These are phyloP conservation scores for Pomacea maculata DNA, from an alignment of 1,140 invertebrate species.

Conservation along the genomic window DNA sequence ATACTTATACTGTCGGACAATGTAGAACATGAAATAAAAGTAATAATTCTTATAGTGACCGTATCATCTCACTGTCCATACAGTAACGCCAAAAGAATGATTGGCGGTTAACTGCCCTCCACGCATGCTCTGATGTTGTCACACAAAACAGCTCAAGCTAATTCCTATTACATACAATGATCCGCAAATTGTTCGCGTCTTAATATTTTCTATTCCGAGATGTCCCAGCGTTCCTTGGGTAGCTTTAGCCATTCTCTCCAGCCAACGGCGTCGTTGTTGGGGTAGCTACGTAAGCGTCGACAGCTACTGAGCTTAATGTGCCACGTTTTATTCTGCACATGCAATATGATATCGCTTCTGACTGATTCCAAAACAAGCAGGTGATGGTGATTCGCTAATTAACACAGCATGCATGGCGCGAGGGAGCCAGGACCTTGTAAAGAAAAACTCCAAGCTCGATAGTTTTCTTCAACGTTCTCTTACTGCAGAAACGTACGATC, in stretches of 20 bases:
- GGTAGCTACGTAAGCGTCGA: slow-evolving; percentile 3
- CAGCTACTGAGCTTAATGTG: neutral
- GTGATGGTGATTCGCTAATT: neutral
- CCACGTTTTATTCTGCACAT: too few species aligned
- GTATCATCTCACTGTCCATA: too few species aligned
- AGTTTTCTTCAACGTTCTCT: slow-evolving; percentile 59
- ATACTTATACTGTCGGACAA: too few species aligned
- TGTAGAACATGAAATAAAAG: too few species aligned
- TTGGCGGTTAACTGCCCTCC: too few species aligned
- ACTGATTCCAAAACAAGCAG: neutral
- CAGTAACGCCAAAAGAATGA: too few species aligned
- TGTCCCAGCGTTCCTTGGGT: neutral
- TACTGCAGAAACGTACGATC: slow-evolving; percentile 56
- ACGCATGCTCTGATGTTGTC: too few species aligned
- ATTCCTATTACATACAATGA: too few species aligned
- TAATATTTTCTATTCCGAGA: too few species aligned
- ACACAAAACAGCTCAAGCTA: too few species aligned
- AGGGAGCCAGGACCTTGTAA: slow-evolving; percentile 34
- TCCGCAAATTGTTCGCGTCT: too few species aligned
- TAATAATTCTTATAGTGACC: too few species aligned
- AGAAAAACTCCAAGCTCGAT: slow-evolving; percentile 61
- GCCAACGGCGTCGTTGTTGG: slow-evolving; percentile 20
- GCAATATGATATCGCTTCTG: neutral
- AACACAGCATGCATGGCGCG: slow-evolving; percentile 34
- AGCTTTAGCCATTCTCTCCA: slow-evolving; percentile 12